Evolutionary conservation across 1,140 invertebrate genomes (phyloP), one percentile per base, ranked within the genome.

Genomic region (Cotesia glomerata): DNA sequence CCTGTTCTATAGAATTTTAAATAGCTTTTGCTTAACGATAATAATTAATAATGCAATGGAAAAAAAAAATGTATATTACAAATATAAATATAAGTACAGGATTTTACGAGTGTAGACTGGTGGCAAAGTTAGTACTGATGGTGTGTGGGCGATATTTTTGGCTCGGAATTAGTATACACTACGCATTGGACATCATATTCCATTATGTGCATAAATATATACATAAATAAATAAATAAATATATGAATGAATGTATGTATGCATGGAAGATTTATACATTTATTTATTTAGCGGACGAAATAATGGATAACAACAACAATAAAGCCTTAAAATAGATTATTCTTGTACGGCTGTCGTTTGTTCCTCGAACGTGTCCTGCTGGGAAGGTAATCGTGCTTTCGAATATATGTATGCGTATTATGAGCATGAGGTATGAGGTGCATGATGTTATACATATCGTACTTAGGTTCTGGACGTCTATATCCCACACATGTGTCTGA

Each of bases 141-240:
- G n/a, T 58, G 36, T 58, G 75, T 76, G 73, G 75, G 71, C 70
- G 73, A 72, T 56, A 64, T 67, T 74, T 76, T 76, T 74, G 73
- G 73, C 49, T 16, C 35, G 75, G 66, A 64, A 74, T 76, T 76
- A 69, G 71, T 74, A 63, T 67, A 64, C 73, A 39, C 71, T 66
- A 49, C 32, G 11, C 58, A 9, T 11, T 11, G 26, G 9, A 8
- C 26, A 34, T 26, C 26, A 59, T 32, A 7, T 35, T 32, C n/a
- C 56, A 62, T 59, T 59, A 32, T 36, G 13, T 69, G 2, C 18
- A 5, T 14, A 34, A 18, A 54, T 16, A 54, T 2, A 34, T 49
- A 16, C 32, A 8, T 63, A n/a, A 39, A 36, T 63, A 16, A 14
- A 8, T 7, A 35, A 8, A 26, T 61, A 32, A 61, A 7, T 26